Evolutionary conservation across 2,888 invertebrate genomes (phyloP), one percentile per base, ranked within the genome.

Genomic region (Leuctra nigra): DNA sequence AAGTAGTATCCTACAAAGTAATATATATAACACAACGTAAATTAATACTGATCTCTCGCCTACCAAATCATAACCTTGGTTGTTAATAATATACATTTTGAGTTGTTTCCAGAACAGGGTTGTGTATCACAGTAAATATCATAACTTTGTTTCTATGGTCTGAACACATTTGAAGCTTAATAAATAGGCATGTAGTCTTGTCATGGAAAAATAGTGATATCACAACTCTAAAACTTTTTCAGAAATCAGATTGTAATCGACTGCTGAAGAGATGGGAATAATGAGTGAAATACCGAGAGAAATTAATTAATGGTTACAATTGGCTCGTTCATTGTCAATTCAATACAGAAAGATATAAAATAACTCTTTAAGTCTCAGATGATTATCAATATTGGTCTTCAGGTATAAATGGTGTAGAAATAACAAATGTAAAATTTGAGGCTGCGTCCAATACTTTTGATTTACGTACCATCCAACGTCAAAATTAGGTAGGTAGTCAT

Each of bases 171-270:
- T 29, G 29, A 29, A 29, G 29, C 29, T 29, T 29, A 7, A 7
- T 29, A 4, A 36, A 7, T 36, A 4, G 14, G 41, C 41, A 41
- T 41, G 44, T n/a, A 18, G n/a, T 44, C 18, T 23, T 20, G 44
- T 44, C 44, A 44, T 44, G 44, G 44, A 44, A 44, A 44, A 44
- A 44, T 44, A 44, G 44, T 44, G 18, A 16, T 23, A 44, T 44
- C 23, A 44, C 44, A 44, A 44, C 22, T 44, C 23, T n/a, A n/a
- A 20, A 20, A 7, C n/a, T 44, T 44, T 44, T 44, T 11, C 29
- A 29, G 29, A 7, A 29, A 29, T 29, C 29, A 29, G 29, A 29
- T 7, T 29, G 11, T 7, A 29, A 29, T 29, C 11, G 29, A 29
- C 29, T 29, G 11, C 6, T n/a, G n/a, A n/a, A n/a, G n/a, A n/a